These are phyloP conservation scores for Trematomus bernacchii DNA, from an alignment of 2,797 vertebrate genomes.

Conservation along the genomic window DNA sequence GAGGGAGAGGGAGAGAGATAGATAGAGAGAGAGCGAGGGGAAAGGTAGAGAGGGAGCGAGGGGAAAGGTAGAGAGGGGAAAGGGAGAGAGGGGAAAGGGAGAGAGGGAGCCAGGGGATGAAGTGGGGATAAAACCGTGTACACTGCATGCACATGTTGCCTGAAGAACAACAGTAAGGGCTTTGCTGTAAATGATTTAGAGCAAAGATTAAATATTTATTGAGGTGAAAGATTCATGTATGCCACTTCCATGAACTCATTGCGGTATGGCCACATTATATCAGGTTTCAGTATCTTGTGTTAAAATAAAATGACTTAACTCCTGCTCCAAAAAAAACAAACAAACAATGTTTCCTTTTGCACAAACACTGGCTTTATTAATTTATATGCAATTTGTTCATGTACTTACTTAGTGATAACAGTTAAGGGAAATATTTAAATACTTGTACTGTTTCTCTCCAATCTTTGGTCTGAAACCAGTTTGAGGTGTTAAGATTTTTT, in stretches of 20 bases:
- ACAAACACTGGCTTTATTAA: neutral
- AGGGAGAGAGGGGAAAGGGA: neutral
- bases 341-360: conserved; percentile 2
- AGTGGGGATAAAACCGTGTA: conserved; percentile 50
- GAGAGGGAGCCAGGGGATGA: conserved; percentile 2
- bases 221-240: conserved; percentile 82
- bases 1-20: conserved; percentile 1
- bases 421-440: neutral
- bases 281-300: conserved; percentile 31
- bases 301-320: conserved; percentile 17
- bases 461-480: neutral
- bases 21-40: too few relatives aligned
- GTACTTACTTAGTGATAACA: too few relatives aligned
- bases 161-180: conserved; percentile 70
- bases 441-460: neutral
- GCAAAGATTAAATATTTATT: conserved; percentile 77
- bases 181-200: conserved; percentile 78
- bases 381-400: conserved; percentile 8
- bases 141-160: conserved; percentile 64
- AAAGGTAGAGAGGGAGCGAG: neutral
- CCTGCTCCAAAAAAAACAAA: too few relatives aligned
- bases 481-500: neutral
- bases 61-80: conserved; percentile 3
- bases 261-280: conserved; percentile 58
- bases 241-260: conserved; percentile 69